Conservation (phyloP, 2,888 invertebrate species). For the Drosophila melanosoma region DNA sequence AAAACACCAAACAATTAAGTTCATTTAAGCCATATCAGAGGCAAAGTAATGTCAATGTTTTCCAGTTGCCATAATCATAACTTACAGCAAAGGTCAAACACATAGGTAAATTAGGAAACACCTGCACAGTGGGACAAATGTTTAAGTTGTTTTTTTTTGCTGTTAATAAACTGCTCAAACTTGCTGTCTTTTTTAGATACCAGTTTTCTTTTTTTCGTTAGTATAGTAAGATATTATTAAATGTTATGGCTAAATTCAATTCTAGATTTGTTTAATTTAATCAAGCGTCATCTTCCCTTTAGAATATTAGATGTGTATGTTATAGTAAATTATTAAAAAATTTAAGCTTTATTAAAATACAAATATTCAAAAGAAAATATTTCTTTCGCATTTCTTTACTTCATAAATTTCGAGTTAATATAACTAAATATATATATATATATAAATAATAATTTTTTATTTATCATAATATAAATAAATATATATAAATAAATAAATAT, state of each 20-base stretch:
- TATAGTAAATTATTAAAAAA: not conserved
- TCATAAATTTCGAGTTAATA: not conserved
- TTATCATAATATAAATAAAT: too few relatives aligned
- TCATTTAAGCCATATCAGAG: conserved; percentile 60
- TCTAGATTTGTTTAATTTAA: too few relatives aligned
- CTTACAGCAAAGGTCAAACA: conserved; percentile 67
- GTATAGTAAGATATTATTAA: too few relatives aligned
- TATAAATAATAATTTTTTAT: too few relatives aligned
- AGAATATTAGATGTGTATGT: too few relatives aligned
- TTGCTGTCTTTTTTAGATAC: not conserved
- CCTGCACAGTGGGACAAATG: conserved; percentile 51
- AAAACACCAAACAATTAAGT: conserved; percentile 66
- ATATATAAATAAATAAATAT: not conserved
- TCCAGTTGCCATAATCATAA: conserved; percentile 80
- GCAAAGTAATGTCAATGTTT: conserved; percentile 74
- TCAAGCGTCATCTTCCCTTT: too few relatives aligned
- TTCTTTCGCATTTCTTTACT: not conserved
- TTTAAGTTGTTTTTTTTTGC: not conserved
- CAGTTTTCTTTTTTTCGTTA: too few relatives aligned
- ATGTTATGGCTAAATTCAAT: too few relatives aligned
- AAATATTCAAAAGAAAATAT: too few relatives aligned
- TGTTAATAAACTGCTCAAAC: not conserved
- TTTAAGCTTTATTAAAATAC: too few relatives aligned
- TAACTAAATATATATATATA: too few relatives aligned
- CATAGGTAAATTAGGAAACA: conserved; percentile 10